Conservation (phyloP, 2,888 invertebrate species). For the Myathropa florea region DNA sequence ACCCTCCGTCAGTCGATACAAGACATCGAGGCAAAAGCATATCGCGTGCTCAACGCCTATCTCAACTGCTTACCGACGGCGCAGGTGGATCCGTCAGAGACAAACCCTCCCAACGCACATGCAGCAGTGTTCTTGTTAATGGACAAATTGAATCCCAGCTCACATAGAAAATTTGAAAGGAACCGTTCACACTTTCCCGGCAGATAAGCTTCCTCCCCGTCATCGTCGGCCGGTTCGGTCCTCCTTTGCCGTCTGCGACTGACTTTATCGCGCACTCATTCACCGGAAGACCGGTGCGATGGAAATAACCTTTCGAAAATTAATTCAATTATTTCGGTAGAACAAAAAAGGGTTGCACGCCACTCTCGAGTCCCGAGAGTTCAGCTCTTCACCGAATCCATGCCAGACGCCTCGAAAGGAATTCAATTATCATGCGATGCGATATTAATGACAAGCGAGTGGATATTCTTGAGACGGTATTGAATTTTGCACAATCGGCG, state of each 20-base stretch:
- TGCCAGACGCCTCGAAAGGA: slow-evolving; percentile 26
- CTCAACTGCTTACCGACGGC: slow-evolving; percentile 41
- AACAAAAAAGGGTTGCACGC: slow-evolving; percentile 36
- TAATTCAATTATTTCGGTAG: slow-evolving; percentile 52
- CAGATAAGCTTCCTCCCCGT: slow-evolving; percentile 43
- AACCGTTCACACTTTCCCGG: slow-evolving; percentile 8
- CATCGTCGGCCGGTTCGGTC: not conserved
- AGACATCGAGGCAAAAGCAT: not conserved
- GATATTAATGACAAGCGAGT: slow-evolving; percentile 45
- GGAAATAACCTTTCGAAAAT: slow-evolving; percentile 35
- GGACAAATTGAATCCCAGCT: slow-evolving; percentile 56
- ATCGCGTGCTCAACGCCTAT: slow-evolving; percentile 40
- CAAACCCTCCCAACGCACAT: slow-evolving; percentile 20
- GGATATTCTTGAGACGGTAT: slow-evolving; percentile 13
- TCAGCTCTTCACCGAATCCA: too few species aligned
- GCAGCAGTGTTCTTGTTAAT: slow-evolving; percentile 22
- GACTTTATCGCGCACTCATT: slow-evolving; percentile 38
- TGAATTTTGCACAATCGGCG: slow-evolving; percentile 2
- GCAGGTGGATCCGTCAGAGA: slow-evolving; percentile 54
- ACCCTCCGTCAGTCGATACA: slow-evolving; percentile 14
- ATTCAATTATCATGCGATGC: slow-evolving; percentile 57
- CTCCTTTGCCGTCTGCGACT: not conserved
- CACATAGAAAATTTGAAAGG: slow-evolving; percentile 30
- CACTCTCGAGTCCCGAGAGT: too few species aligned
- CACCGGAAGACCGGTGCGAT: slow-evolving; percentile 35